Percentiles rank a stretch among this genome's conserved stretches.
phyloP scores from a whole-genome alignment of 1,140 invertebrate species.

The Riptortus pedestris region DNA sequence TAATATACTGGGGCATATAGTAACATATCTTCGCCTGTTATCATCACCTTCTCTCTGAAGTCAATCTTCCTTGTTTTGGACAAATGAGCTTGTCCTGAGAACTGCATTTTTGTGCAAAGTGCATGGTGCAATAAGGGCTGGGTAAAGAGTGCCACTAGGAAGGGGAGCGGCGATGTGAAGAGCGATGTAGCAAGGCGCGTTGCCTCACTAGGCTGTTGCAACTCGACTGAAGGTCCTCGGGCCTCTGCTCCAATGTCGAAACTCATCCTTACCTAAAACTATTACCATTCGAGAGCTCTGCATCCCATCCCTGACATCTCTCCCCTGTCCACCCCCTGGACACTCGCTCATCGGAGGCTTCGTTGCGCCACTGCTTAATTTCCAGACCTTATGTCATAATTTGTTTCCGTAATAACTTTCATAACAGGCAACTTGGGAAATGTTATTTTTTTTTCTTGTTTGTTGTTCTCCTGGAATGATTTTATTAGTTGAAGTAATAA shows the following conservation, averaged over 20 bases:
- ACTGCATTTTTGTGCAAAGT: not conserved
- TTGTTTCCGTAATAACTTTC: too few relatives aligned
- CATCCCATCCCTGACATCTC: not conserved
- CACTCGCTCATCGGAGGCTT: not conserved
- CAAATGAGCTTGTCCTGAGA: not conserved
- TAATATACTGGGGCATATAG: not conserved
- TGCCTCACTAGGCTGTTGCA: conserved; percentile 9
- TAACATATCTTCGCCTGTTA: too few relatives aligned
- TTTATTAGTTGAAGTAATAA: too few relatives aligned
- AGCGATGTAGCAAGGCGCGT: conserved; percentile 14
- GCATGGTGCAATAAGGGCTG: not conserved
- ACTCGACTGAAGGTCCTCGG: conserved; percentile 11
- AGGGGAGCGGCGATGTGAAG: conserved; percentile 4
- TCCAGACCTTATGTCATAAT: too few relatives aligned
- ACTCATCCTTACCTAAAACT: conserved; percentile 25
- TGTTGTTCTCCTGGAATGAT: too few relatives aligned
- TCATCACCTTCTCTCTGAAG: too few relatives aligned
- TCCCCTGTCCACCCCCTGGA: not conserved
- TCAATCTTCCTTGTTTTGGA: not conserved
- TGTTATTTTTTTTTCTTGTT: too few relatives aligned
- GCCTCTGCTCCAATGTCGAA: conserved; percentile 14
- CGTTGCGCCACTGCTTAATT: too few relatives aligned
- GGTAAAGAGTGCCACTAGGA: not conserved
- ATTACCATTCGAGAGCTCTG: conserved; percentile 12
- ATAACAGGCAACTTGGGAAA: too few relatives aligned